These are phyloP conservation scores for Pelagia noctiluca DNA, from an alignment of 30 jellyfish, hydroid and myxozoan genomes.

Conservation along the genomic window DNA sequence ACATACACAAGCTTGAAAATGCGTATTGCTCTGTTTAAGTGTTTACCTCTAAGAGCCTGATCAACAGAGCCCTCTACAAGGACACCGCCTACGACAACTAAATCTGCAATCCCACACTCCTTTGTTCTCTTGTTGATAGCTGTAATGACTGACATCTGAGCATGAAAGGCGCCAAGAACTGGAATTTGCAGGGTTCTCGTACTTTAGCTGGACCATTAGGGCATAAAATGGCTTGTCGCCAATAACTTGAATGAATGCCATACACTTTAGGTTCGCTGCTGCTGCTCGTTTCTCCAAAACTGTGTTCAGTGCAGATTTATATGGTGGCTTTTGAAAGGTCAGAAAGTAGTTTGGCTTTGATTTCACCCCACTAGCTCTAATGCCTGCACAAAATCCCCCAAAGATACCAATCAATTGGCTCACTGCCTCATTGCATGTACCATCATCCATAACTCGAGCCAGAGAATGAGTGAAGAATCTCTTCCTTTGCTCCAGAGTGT, in stretches of 20 bases:
- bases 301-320: slow-evolving; percentile 17
- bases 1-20: slow-evolving; percentile 35
- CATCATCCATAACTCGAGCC: slow-evolving; percentile 15
- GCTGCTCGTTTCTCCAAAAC: slow-evolving; percentile 17
- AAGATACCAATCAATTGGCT: slow-evolving; percentile 17
- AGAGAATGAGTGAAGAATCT: slow-evolving; percentile 23
- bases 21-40: slow-evolving; percentile 32
- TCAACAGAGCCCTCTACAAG: slow-evolving; percentile 27
- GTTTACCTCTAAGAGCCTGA: slow-evolving; percentile 32
- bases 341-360: slow-evolving; percentile 32
- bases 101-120: slow-evolving; percentile 27
- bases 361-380: slow-evolving; percentile 7
- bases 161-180: neutral
- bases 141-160: slow-evolving; percentile 20
- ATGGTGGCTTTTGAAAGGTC: slow-evolving; percentile 31
- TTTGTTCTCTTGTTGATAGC: slow-evolving; percentile 29
- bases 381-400: slow-evolving; percentile 11
- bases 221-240: slow-evolving; percentile 47
- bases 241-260: slow-evolving; percentile 10
- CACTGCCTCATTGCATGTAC: slow-evolving; percentile 28
- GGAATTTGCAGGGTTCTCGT: slow-evolving; percentile 8
- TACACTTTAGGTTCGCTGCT: slow-evolving; percentile 19
- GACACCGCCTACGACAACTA: slow-evolving; percentile 18
- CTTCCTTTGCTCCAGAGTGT: slow-evolving; percentile 25
- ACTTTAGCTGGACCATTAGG: slow-evolving; percentile 27